Conservation (phyloP, 2,888 invertebrate species). For the Oscheius sp. region DNA sequence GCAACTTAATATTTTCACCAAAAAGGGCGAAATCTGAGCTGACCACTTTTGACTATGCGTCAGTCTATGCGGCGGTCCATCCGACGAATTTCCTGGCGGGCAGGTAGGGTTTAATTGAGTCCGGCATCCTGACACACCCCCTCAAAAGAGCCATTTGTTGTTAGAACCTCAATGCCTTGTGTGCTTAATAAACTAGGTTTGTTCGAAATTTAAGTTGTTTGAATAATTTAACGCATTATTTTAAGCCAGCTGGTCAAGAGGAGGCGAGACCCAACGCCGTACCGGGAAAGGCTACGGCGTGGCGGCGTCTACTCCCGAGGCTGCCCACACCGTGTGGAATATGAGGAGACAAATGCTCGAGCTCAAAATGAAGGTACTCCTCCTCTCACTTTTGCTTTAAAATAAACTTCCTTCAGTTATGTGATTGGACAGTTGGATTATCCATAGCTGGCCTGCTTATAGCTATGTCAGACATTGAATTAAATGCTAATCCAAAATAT, state of each 20-base stretch:
- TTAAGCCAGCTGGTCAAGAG: conserved; percentile 40
- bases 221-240: neutral
- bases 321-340: conserved; percentile 47
- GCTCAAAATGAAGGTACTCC: conserved; percentile 46
- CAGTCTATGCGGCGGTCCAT: conserved; percentile 26
- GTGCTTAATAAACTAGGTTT: neutral
- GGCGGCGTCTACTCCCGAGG: conserved; percentile 51
- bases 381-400: neutral
- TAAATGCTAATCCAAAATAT: conserved; percentile 44
- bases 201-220: neutral
- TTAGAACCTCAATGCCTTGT: neutral
- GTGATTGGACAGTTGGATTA: conserved; percentile 58
- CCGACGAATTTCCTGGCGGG: conserved; percentile 19
- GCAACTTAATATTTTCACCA: conserved; percentile 15
- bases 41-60: conserved; percentile 29
- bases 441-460: conserved; percentile 61
- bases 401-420: conserved; percentile 48
- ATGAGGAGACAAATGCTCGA: conserved; percentile 45
- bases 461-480: conserved; percentile 65
- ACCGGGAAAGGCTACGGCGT: conserved; percentile 57
- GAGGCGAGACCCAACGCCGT: conserved; percentile 17
- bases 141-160: conserved; percentile 1
- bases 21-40: conserved; percentile 16
- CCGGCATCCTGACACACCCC: conserved; percentile 7
- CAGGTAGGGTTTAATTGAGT: conserved; percentile 23